These are phyloP conservation scores for Zaprionus lineosus DNA, from an alignment of 2,888 invertebrate genomes.

Conservation along the genomic window DNA sequence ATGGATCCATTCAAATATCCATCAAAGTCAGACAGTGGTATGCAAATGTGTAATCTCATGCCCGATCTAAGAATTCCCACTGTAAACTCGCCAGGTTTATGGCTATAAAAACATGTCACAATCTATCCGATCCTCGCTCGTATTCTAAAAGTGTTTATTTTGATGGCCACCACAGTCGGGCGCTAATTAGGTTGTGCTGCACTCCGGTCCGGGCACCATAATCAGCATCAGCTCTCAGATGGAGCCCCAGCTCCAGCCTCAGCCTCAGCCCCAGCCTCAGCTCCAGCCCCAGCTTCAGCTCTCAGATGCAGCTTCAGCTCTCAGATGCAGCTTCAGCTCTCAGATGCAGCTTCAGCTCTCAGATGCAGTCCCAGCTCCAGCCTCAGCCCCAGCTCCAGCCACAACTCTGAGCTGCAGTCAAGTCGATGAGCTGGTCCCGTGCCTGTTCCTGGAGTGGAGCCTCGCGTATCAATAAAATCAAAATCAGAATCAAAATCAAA, in stretches of 20 bases:
- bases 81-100: constrained; percentile 67
- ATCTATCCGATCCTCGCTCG: constrained; percentile 43
- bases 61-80: constrained; percentile 60
- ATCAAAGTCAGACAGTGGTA: constrained; percentile 34
- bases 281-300: not conserved
- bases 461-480: constrained; percentile 62
- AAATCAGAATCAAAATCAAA: constrained; percentile 64
- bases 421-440: too few relatives aligned
- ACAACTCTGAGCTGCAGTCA: constrained; percentile 1
- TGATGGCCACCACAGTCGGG: constrained; percentile 70
- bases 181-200: constrained; percentile 71
- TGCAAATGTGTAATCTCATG: constrained; percentile 33
- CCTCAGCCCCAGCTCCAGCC: constrained; percentile 5
- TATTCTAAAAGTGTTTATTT: constrained; percentile 80
- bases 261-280: not conserved
- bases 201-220: constrained; percentile 1
- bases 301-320: not conserved
- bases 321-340: not conserved
- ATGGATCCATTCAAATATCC: constrained; percentile 39
- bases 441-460: too few relatives aligned
- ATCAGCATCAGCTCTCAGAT: too few relatives aligned
- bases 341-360: not conserved
- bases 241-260: constrained; percentile 4
- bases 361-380: not conserved
- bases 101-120: constrained; percentile 63